Base-by-base conservation (phyloP, 2,113 vertebrate genomes). In the Aptenodytes patagonicus region DNA sequence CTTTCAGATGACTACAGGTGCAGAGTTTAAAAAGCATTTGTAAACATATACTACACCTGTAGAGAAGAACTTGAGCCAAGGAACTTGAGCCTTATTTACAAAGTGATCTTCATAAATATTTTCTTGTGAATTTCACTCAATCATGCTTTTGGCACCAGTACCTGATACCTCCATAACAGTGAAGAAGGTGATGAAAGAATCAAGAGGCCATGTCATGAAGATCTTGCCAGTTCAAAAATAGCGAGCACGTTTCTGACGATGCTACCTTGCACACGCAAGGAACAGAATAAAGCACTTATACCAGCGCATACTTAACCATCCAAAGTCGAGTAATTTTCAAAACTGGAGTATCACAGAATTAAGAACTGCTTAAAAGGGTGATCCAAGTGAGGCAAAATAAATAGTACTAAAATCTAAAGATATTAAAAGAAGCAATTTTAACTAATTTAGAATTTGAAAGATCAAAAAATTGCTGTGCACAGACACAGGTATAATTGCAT, bases 121-220 rank as follows among this genome's bases (percentile, higher is more conserved):
- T 85, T 31, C 24, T 38, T n/a, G 2, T 11, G 17, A 69, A 46
- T 86, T 76, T 47, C 42, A 18, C 32, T 55, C 57, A 51, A 1
- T 25, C 9, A 5, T 3, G 1, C 16, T 70, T 76, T 65, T 52
- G 16, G 62, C n/a, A 64, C 8, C 22, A 91, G 4, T 0, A n/a
- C 8, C 9, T 1, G 5, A 61, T 32, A n/a, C 15, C 21, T 26
- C 28, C 3, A 0, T 18, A 65, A 73, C 7, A 60, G 32, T 38
- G 19, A 86, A 25, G 19, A 79, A 24, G 7, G 8, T n/a, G 15
- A 73, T 18, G 38, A 38, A 85, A 76, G 13, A 79, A 49, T 29
- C 36, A 60, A 65, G 32, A 75, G 16, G 20, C 26, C 34, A 42
- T 6, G 6, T 40, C 44, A 76, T 1, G 3, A 92, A 58, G 40